Base-by-base conservation (phyloP, 2,113 vertebrate species). In the Empidonax alnorum region DNA sequence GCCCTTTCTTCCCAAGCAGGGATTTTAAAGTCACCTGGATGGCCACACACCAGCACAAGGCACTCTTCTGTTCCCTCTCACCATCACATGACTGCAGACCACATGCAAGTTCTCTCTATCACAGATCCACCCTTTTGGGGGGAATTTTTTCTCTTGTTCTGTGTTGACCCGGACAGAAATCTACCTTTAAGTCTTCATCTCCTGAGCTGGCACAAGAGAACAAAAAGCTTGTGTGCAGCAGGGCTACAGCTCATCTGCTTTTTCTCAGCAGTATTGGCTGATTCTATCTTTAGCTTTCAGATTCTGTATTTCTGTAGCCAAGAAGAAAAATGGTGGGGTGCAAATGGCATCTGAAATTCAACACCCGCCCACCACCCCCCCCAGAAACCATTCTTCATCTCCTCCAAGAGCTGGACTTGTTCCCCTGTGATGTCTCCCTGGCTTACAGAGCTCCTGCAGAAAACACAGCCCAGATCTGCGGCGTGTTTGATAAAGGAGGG, bases 101-200 rank as follows among this genome's bases (percentile, higher is more conserved):
- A 4, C 42, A 21, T 49, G 18, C 41, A 44, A 24, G 18, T 33
- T 50, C 47, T 53, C 44, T 33, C 47, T 76, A 23, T 28, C 65
- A n/a, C 1, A 39, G 0, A 49, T 68, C 39, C 61, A 4, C 23
- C 21, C 0, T 67, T 59, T 37, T 39, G n/a, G 24, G 7, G 30
- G 30, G 14, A 24, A 18, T 11, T 18, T 55, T 63, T 72, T 10
- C 31, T 72, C 49, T 72, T 47, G 12, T 59, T 91, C 41, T 56
- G 21, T 63, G 23, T 61, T 73, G 33, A 71, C n/a, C 33, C 25
- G 33, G 47, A 47, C 35, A 72, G 72, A 91, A 81, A 59, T 42
- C 27, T 33, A 33, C 21, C 41, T 89, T 82, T 63, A 84, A 78
- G 30, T 78, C 42, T 76, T 53, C 17, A 33, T 28, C 14, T 86